phyloP scores from a whole-genome alignment of 2,888 invertebrate species.

The Crocallis elinguaria region DNA sequence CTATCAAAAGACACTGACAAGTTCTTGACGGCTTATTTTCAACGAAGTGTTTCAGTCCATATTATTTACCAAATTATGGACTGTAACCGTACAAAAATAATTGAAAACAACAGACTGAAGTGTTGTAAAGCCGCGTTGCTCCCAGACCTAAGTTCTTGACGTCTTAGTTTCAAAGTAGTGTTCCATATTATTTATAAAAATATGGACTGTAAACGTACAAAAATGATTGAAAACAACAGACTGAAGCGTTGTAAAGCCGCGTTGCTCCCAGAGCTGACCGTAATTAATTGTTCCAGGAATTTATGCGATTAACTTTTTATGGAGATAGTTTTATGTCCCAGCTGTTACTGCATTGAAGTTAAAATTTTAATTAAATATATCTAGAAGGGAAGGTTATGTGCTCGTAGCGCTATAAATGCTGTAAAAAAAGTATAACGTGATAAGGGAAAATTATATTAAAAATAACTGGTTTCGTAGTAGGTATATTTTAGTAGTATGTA shows the following conservation, averaged over 20 bases:
- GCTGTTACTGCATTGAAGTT: conserved; percentile 5
- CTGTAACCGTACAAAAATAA: background rate
- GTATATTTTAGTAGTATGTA: too few relatives aligned
- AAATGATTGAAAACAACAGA: conserved; percentile 1
- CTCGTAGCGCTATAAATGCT: background rate
- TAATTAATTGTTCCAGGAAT: conserved; percentile 24
- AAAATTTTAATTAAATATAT: conserved; percentile 5
- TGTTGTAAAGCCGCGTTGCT: background rate
- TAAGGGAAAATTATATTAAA: too few relatives aligned
- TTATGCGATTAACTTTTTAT: conserved; percentile 17
- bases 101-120: background rate
- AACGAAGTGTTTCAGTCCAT: too few relatives aligned
- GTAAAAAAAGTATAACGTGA: background rate
- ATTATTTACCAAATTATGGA: too few relatives aligned
- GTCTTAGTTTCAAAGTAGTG: too few relatives aligned
- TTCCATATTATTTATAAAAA: too few relatives aligned
- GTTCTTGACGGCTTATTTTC: too few relatives aligned
- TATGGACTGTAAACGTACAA: too few relatives aligned
- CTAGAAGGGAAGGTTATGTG: background rate
- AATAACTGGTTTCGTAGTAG: too few relatives aligned
- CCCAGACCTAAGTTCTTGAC: too few relatives aligned
- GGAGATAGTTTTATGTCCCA: conserved; percentile 11
- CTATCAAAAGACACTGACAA: too few relatives aligned
- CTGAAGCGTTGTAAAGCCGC: background rate
- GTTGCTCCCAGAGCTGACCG: conserved; percentile 10